Percentiles rank a stretch among this genome's conserved stretches.
Evolutionary conservation across 2,888 invertebrate species (phyloP).

Genomic region (Spialia ferax): DNA sequence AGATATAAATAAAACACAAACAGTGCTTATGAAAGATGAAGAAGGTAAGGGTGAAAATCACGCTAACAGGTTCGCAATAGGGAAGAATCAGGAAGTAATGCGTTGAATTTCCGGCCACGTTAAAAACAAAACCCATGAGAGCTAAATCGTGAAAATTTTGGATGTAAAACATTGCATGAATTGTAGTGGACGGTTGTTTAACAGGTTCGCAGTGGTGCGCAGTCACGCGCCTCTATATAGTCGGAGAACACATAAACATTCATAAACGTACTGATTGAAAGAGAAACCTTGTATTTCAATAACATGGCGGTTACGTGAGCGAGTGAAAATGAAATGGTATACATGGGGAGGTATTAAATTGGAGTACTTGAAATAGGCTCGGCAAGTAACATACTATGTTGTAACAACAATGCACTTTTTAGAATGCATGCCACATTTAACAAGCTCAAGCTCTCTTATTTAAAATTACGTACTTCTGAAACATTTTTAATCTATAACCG

Average conservation of each 20-base stretch:
- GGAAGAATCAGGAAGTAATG: too few relatives aligned
- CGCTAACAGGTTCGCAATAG: background rate
- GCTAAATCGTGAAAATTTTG: conserved; percentile 43
- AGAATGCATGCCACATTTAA: too few relatives aligned
- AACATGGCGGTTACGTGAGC: conserved; percentile 41
- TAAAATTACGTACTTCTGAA: too few relatives aligned
- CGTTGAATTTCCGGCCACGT: too few relatives aligned
- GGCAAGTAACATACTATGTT: background rate
- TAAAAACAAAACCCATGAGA: background rate
- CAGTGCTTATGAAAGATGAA: background rate
- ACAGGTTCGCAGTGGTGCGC: conserved; percentile 43
- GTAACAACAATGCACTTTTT: background rate
- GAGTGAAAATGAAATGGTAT: conserved; percentile 46
- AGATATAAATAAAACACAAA: background rate
- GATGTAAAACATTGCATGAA: conserved; percentile 52
- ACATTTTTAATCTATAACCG: too few relatives aligned
- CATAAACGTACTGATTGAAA: conserved; percentile 59
- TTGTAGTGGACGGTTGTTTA: conserved; percentile 42
- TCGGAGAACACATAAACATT: conserved; percentile 52
- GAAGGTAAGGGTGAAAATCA: background rate
- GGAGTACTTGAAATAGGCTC: background rate
- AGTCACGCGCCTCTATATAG: conserved; percentile 54
- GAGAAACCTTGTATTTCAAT: conserved; percentile 60
- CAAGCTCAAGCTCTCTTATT: too few relatives aligned
- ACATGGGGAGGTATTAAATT: conserved; percentile 16